Evolutionary conservation across 2,797 vertebrate species (phyloP), one percentile per base, ranked within the genome.

Genomic region (Chaenodraco wilsoni): DNA sequence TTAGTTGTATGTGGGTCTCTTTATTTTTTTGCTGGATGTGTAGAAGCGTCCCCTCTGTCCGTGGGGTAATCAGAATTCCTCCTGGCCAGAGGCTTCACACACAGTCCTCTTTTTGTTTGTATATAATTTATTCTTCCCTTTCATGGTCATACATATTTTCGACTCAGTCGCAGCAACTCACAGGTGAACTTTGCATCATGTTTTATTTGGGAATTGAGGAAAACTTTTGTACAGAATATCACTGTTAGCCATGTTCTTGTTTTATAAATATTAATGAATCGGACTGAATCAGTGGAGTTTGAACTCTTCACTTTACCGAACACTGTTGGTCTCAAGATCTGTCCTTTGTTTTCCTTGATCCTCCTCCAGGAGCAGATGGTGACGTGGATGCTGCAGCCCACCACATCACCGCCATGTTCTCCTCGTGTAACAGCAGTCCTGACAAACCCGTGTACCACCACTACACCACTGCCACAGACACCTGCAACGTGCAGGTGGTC

Each of bases 381-480:
- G 91, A 94, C 1, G 92, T 94, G 62, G 89, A 89, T 2, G 70
- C 91, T 57, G 93, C 93, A 15, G 93, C 94, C 9, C 84, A 65
- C 16, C 84, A 91, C 84, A 79, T 95, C 54, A 74, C 92, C 2
- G 57, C 76, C 58, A 78, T 92, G 90, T 94, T 95, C 62, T 79
- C 87, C 8, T 72, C 78, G 0, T 81, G 85, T 16, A 83, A 77
- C 78, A 5, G 44, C 46, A 63, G 54, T 5, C 65, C 68, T 0
- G 65, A 69, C 65, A 82, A 81, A 33, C 85, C 76, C 0, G 72
- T 93, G 63, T 94, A 90, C 74, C 89, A 93, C 72, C 93, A 95
- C 85, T 94, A 87, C 82, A 94, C 92, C 80, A 94, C 89, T 0
- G 94, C 94, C 55, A 95, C 90, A 5, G 91, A 95, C 64, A 85